Evolutionary conservation across 2,113 vertebrate species (phyloP).

Genomic region (Terrapene triunguis): DNA sequence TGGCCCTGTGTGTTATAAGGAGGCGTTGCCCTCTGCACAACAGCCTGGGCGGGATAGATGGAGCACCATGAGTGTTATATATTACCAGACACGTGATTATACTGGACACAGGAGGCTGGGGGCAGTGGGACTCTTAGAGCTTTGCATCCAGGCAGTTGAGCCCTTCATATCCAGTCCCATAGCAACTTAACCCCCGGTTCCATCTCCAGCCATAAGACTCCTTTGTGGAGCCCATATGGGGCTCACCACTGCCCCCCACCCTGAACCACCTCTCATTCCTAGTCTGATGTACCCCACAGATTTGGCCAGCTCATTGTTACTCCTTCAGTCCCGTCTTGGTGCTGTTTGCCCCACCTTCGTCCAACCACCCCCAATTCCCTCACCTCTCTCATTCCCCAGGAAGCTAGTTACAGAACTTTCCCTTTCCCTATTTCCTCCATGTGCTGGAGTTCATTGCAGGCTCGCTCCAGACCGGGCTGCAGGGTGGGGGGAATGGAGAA

Average conservation of each 20-base stretch:
- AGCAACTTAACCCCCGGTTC: not conserved
- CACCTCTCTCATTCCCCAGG: not conserved
- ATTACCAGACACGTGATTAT: not conserved
- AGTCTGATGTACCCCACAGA: too few species aligned
- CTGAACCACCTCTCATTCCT: not conserved
- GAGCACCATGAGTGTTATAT: not conserved
- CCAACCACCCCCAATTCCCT: not conserved
- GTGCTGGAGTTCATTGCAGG: not conserved
- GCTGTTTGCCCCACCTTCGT: not conserved
- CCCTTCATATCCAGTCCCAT: not conserved
- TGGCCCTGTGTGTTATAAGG: not conserved
- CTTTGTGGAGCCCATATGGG: not conserved
- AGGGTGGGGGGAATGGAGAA: not conserved
- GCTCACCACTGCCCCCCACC: not conserved
- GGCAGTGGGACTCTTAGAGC: not conserved
- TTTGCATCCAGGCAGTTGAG: not conserved
- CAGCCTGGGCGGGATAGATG: not conserved
- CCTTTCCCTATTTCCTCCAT: not conserved
- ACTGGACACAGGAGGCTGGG: not conserved
- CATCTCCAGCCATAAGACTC: not conserved
- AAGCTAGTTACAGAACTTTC: not conserved
- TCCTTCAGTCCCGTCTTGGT: not conserved
- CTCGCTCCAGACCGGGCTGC: not conserved
- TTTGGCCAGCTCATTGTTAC: too few species aligned
- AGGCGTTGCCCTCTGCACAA: not conserved